Conservation (phyloP, 2,113 vertebrate species). For the Xiphias gladius region DNA sequence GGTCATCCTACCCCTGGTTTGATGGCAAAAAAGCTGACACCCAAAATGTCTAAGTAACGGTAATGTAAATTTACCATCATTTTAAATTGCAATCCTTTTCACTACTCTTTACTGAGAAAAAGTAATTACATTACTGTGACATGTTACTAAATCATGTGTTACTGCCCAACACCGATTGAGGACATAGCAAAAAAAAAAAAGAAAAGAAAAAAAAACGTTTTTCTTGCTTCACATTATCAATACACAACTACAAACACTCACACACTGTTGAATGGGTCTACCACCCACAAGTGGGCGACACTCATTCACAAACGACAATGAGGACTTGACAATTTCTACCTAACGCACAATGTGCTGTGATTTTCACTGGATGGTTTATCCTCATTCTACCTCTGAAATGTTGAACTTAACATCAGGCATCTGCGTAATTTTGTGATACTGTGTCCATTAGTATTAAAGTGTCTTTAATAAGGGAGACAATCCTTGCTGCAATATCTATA, state of each 20-base stretch:
- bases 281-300: neutral
- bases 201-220: neutral
- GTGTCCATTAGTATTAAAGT: neutral
- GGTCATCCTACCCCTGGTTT: too few species aligned
- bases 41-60: too few species aligned
- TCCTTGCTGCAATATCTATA: neutral
- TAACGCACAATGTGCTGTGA: neutral
- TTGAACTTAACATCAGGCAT: slow-evolving; percentile 1
- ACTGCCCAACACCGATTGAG: neutral
- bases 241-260: neutral
- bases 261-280: neutral
- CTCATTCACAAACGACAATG: too few species aligned
- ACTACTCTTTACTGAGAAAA: neutral
- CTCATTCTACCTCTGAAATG: neutral
- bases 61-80: neutral
- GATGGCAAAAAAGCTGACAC: too few species aligned
- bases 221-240: neutral
- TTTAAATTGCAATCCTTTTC: neutral
- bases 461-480: neutral
- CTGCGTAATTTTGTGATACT: neutral
- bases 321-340: neutral
- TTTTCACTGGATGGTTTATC: neutral
- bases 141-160: neutral
- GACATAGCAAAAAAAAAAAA: too few species aligned
- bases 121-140: neutral